Conservation (phyloP, 2,888 invertebrate genomes). For the Troides aeacus region DNA sequence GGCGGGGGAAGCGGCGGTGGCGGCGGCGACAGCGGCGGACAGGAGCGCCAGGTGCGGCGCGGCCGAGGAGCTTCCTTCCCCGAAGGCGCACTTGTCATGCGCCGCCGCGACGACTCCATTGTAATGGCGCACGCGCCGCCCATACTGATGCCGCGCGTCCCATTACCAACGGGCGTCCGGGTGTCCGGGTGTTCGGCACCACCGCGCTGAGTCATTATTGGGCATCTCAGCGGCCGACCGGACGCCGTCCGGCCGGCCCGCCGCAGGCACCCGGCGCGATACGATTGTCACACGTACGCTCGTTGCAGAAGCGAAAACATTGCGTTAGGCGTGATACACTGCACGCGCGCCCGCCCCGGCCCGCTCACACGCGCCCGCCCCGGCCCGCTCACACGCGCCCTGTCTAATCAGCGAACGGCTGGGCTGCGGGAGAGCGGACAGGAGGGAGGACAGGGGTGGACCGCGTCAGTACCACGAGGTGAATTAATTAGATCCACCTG, state of each 20-base stretch:
- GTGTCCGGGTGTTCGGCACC: not conserved
- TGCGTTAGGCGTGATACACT: too few relatives aligned
- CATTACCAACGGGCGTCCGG: slow-evolving; percentile 31
- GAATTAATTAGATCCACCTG: slow-evolving; percentile 26
- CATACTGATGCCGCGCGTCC: slow-evolving; percentile 42
- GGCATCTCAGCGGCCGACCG: too few relatives aligned
- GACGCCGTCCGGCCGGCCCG: too few relatives aligned
- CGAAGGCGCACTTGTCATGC: slow-evolving; percentile 44
- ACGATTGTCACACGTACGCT: too few relatives aligned
- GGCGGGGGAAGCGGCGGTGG: slow-evolving; percentile 33
- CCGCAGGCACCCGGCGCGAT: too few relatives aligned
- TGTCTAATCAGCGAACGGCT: not conserved
- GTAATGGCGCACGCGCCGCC: slow-evolving; percentile 46
- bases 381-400: too few relatives aligned
- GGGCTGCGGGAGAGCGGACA: not conserved
- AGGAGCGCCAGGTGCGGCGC: slow-evolving; percentile 43
- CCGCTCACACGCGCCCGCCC: too few relatives aligned
- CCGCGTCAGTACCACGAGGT: slow-evolving; percentile 1
- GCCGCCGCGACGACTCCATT: slow-evolving; percentile 42
- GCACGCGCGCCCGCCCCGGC: too few relatives aligned
- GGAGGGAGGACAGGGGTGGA: not conserved
- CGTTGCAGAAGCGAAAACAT: too few relatives aligned
- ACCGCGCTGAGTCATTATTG: too few relatives aligned
- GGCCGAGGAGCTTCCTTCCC: slow-evolving; percentile 66
- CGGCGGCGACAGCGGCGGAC: not conserved